Evolutionary conservation across 1,140 invertebrate genomes (phyloP).

Genomic region (silkworm (Bombyx mori)): ASM3026992v2 NC_085129.1:13848001-13848500

Average conservation of each 20-base stretch:
- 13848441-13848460: too few relatives aligned
- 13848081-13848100: constrained; percentile 75
- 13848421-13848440: too few relatives aligned
- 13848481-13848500: too few relatives aligned
- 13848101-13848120: constrained; percentile 77
- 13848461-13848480: too few relatives aligned
- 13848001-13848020: constrained; percentile 74
- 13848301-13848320: constrained; percentile 84
- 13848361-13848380: constrained; percentile 81
- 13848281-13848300: constrained; percentile 81
- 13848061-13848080: constrained; percentile 78
- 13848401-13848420: constrained; percentile 1
- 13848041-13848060: constrained; percentile 85
- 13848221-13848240: constrained; percentile 80
- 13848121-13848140: constrained; percentile 80
- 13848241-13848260: constrained; percentile 88
- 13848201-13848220: constrained; percentile 75
- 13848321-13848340: constrained; percentile 85
- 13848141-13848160: constrained; percentile 80
- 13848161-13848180: constrained; percentile 85
- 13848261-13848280: constrained; percentile 83
- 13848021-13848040: constrained; percentile 72
- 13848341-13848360: constrained; percentile 84
- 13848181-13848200: constrained; percentile 87
- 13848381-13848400: constrained; percentile 69